Conservation (phyloP, 2,888 invertebrate species). For the Sarcophaga caerulescens region DNA sequence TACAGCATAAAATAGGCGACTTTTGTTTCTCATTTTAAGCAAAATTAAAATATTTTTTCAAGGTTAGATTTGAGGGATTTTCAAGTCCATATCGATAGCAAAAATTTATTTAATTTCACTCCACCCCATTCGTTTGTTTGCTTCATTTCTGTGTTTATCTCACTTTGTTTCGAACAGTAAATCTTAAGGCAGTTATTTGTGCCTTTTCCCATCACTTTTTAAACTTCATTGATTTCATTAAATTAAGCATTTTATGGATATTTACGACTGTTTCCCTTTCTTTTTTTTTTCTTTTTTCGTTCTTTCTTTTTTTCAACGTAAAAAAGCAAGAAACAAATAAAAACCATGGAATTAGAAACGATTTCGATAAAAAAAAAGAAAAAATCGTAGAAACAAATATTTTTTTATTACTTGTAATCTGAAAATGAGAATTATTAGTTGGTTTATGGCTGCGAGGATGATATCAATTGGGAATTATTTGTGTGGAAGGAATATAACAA, state of each 20-base stretch:
- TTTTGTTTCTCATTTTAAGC: neutral
- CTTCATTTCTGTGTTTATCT: neutral
- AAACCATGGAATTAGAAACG: constrained; percentile 11
- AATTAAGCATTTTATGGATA: constrained; percentile 37
- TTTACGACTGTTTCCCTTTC: constrained; percentile 9
- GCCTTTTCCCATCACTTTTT: neutral
- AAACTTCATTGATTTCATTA: constrained; percentile 41
- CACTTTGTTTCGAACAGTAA: neutral
- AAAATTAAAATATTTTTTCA: neutral
- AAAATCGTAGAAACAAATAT: neutral
- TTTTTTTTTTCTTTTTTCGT: too few relatives aligned
- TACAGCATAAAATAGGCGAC: neutral
- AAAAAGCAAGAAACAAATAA: constrained; percentile 15
- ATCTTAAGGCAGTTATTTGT: constrained; percentile 15
- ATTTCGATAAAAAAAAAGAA: neutral
- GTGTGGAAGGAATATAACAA: too few relatives aligned
- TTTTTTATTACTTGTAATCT: neutral
- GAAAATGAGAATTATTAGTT: neutral
- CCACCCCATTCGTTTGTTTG: neutral
- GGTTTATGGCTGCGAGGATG: too few relatives aligned
- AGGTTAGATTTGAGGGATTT: neutral
- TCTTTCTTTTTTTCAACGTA: neutral
- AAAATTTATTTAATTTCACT: neutral
- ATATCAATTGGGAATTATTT: too few relatives aligned
- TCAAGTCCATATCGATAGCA: neutral